Evolutionary conservation across 2,797 vertebrate species (phyloP), one percentile per base, ranked within the genome.

Genomic region (Echeneis naucrates): DNA sequence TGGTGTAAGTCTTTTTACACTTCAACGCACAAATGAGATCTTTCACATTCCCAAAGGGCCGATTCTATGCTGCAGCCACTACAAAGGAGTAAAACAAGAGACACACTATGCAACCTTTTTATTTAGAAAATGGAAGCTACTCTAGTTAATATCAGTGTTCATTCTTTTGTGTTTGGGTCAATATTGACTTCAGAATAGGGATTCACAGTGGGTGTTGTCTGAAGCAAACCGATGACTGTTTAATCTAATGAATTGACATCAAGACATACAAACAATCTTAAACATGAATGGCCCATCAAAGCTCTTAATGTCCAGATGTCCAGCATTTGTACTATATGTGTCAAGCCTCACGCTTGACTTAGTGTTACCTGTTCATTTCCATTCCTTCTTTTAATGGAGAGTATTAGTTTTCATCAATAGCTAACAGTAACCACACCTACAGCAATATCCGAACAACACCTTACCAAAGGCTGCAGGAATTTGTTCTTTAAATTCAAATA

Each of bases 1-100:
- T 99, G 98, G 95, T 99, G 98, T 99, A 94, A 98, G 98, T 95
- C 58, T 52, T 40, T 5, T 48, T 38, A 3, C 5, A 4, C 27
- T 32, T 63, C 27, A 35, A 33, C 33, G 3, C 16, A 58, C 27
- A 23, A 6, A 42, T 61, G 0, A 17, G 10, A 21, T 60, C n/a
- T 14, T 57, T 69, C 23, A 33, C 4, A 6, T 58, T 44, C 12
- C 24, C n/a, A 7, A n/a, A 17, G 17, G 4, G 2, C 21, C 23
- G 8, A 16, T 6, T 13, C 17, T 42, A 59, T 33, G 9, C 14
- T 50, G 8, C n/a, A n/a, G n/a, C 44, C 23, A 4, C n/a, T 68
- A 1, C 23, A 35, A 26, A 30, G 27, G 10, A 30, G 8, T 14
- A 68, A 12, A 42, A 35, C 33, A 53, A 38, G 12, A 19, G 3